Percentiles rank a stretch among this genome's conserved stretches.
Conservation (phyloP, 2,888 invertebrate genomes). For the Dexiosoma caninum region DNA sequence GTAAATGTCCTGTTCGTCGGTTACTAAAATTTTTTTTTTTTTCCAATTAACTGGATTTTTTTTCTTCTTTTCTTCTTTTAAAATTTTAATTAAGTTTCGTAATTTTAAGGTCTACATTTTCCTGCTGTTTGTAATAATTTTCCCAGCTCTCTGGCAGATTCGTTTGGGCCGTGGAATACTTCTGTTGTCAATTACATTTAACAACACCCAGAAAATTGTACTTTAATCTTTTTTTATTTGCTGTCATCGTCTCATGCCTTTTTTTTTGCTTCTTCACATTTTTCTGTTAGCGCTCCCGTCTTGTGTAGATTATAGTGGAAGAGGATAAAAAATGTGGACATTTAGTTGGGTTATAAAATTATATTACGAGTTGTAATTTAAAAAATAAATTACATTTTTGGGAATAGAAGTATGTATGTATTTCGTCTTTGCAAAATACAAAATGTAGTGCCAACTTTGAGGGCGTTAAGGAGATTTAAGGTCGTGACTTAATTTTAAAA, state of each 20-base stretch:
- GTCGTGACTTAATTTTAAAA: not conserved
- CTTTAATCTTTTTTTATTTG: conserved; percentile 20
- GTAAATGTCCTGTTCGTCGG: not conserved
- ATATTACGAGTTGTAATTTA: conserved; percentile 18
- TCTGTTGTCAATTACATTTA: conserved; percentile 18
- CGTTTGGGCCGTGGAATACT: not conserved
- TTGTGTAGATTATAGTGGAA: not conserved
- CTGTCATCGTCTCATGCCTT: conserved; percentile 3
- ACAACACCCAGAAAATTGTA: not conserved
- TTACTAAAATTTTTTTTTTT: conserved; percentile 8
- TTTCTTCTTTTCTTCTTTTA: conserved; percentile 14
- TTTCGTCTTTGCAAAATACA: conserved; percentile 17
- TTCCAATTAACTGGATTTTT: conserved; percentile 21
- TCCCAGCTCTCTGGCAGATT: not conserved
- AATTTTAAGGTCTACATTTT: conserved; percentile 33
- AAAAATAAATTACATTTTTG: not conserved
- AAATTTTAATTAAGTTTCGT: conserved; percentile 50
- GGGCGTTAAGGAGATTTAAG: not conserved
- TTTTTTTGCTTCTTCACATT: not conserved
- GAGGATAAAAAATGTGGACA: not conserved
- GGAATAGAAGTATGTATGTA: conserved; percentile 20
- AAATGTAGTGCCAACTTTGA: conserved; percentile 15
- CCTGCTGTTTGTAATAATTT: conserved; percentile 19
- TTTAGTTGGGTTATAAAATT: conserved; percentile 22
- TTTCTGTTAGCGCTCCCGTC: not conserved